These are phyloP conservation scores for Trisateles emortualis DNA, from an alignment of 2,888 invertebrate species.

Conservation along the genomic window DNA sequence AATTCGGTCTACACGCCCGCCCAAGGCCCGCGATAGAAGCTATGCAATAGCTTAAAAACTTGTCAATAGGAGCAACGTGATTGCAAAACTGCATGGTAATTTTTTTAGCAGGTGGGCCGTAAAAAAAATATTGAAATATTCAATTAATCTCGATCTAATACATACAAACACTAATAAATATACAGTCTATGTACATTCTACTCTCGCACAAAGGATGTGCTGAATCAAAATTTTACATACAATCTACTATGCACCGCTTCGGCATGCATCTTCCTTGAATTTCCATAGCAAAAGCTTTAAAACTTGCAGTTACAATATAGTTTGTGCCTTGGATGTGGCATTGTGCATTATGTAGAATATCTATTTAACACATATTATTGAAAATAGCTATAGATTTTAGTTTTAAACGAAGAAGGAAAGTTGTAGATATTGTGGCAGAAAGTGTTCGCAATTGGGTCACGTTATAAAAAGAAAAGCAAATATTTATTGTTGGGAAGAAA, in stretches of 20 bases:
- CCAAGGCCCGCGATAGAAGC: too few species aligned
- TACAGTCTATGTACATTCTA: constrained; percentile 4
- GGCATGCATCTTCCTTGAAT: constrained; percentile 60
- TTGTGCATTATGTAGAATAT: constrained; percentile 23
- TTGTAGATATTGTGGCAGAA: too few species aligned
- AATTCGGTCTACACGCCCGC: too few species aligned
- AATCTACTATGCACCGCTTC: constrained; percentile 60
- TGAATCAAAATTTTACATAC: constrained; percentile 69
- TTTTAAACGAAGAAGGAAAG: too few species aligned
- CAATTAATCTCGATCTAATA: neutral
- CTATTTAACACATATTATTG: constrained; percentile 28
- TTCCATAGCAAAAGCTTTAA: constrained; percentile 66
- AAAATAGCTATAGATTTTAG: too few species aligned
- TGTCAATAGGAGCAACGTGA: neutral
- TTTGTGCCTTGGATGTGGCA: constrained; percentile 33
- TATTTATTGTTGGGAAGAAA: too few species aligned
- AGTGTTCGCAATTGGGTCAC: too few species aligned
- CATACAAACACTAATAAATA: constrained; percentile 24
- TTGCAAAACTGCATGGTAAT: too few species aligned
- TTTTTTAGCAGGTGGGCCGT: too few species aligned
- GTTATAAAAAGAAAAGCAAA: too few species aligned
- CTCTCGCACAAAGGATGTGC: constrained; percentile 48
- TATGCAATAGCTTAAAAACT: neutral
- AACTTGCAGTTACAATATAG: constrained; percentile 36
- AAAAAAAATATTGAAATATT: neutral